Evolutionary conservation across 1,140 invertebrate genomes (phyloP), one percentile per base, ranked within the genome.

Genomic region (Sesamia nonagrioides): DNA sequence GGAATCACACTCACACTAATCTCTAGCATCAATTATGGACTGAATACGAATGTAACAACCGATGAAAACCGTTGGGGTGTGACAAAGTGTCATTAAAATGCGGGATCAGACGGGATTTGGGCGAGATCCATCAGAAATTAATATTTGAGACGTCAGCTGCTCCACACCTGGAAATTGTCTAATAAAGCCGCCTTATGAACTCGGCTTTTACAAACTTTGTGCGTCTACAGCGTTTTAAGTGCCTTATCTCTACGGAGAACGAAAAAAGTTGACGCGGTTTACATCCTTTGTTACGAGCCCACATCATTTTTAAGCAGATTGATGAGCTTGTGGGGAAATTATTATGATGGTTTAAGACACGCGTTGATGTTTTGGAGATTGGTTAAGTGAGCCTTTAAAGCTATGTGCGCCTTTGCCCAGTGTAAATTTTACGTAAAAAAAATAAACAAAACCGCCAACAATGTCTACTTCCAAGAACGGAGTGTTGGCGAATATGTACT

Each of bases 161-260:
- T 86, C 80, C 81, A 86, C 88, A 92, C 90, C 90, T 89, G 88
- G 80, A 83, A 88, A 89, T 92, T 83, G 78, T 86, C 86, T 88
- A 90, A 89, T 92, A 92, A 89, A 91, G 88, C 85, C 85, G 86
- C 85, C 87, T 91, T 91, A 90, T 92, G 85, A 91, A 92, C 88
- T 92, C 85, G 48, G 84, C 85, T 89, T 88, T 90, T 90, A 91
- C 85, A 90, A 89, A 91, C 80, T 90, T 92, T 86, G 82, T 74
- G 82, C 87, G 77, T 78, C 76, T 78, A 83, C 80, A 78, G 76
- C 73, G 82, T 73, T 73, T 83, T 82, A 80, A 80, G 82, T 79
- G 80, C 72, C 82, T 79, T 69, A 80, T 79, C 72, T 63, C 68
- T 13, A 45, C 48, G 63, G 66, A 79, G 63, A 63, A n/a, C 50